A percentile compares a stretch with the other conserved stretches of the same genome.
These are phyloP conservation scores for Hypolimnas misippus DNA, from an alignment of 2,888 invertebrate genomes.

Conservation along the genomic window DNA sequence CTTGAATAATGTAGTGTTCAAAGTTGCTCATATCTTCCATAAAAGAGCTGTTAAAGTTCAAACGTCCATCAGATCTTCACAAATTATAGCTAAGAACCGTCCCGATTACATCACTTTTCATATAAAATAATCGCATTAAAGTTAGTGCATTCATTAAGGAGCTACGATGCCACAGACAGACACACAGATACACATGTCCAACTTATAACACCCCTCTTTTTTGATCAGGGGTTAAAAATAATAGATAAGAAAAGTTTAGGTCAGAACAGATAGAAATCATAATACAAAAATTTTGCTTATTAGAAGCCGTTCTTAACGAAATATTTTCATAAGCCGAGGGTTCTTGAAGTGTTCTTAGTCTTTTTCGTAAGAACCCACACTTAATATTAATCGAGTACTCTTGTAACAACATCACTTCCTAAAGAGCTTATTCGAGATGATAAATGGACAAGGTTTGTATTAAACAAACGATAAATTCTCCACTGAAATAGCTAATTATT, in stretches of 20 bases:
- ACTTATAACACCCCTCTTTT: too few relatives aligned
- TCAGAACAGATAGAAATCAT: background rate
- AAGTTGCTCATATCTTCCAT: too few relatives aligned
- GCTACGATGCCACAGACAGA: too few relatives aligned
- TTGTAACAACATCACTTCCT: conserved; percentile 19
- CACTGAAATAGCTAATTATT: background rate
- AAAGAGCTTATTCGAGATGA: background rate
- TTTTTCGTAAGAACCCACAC: conserved; percentile 13
- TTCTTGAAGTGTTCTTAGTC: conserved; percentile 12
- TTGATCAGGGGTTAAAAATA: too few relatives aligned
- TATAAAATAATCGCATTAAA: too few relatives aligned
- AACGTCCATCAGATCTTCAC: too few relatives aligned
- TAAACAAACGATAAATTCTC: background rate
- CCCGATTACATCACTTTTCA: too few relatives aligned
- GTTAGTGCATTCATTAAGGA: too few relatives aligned
- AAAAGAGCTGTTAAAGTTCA: too few relatives aligned
- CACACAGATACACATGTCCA: too few relatives aligned
- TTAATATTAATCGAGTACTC: conserved; percentile 11
- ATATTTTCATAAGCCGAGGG: conserved; percentile 4
- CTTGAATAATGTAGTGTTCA: too few relatives aligned
- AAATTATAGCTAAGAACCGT: too few relatives aligned
- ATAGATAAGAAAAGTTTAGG: background rate
- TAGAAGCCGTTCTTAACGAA: background rate
- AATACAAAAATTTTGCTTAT: background rate
- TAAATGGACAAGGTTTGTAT: background rate